A percentile compares a stretch with the other conserved stretches of the same genome.
phyloP scores from a whole-genome alignment of 53 echinoderm and acorn worm species.

The Apostichopus leukothele region DNA sequence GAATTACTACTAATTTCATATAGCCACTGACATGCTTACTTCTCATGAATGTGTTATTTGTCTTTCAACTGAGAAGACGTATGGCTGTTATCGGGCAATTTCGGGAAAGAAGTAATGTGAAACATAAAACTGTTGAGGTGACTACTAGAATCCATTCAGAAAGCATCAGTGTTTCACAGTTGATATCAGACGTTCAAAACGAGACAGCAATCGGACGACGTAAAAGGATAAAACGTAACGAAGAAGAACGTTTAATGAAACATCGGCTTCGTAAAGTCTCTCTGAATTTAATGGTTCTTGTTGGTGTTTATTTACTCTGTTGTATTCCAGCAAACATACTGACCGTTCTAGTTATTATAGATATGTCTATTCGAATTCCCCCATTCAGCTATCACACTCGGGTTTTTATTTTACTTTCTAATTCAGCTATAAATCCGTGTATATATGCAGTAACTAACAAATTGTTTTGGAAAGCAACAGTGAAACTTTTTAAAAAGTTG shows the following conservation, averaged over 20 bases:
- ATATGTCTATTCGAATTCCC: not conserved
- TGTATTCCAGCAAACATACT: not conserved
- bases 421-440: not conserved
- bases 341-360: not conserved
- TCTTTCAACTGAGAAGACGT: not conserved
- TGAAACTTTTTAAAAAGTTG: not conserved
- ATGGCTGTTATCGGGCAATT: not conserved
- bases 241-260: not conserved
- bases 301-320: not conserved
- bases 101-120: too few relatives aligned
- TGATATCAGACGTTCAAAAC: not conserved
- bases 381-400: not conserved
- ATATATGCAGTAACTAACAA: not conserved
- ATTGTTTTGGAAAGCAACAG: not conserved
- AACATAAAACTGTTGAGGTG: too few relatives aligned
- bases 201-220: not conserved
- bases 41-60: not conserved
- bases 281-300: not conserved
- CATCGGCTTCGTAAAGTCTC: not conserved
- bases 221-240: not conserved
- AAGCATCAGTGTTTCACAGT: not conserved
- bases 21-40: not conserved
- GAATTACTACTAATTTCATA: not conserved
- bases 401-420: not conserved
- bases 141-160: not conserved